phyloP scores from a whole-genome alignment of 2,113 vertebrate genomes.

The Antechinus flavipes region DNA sequence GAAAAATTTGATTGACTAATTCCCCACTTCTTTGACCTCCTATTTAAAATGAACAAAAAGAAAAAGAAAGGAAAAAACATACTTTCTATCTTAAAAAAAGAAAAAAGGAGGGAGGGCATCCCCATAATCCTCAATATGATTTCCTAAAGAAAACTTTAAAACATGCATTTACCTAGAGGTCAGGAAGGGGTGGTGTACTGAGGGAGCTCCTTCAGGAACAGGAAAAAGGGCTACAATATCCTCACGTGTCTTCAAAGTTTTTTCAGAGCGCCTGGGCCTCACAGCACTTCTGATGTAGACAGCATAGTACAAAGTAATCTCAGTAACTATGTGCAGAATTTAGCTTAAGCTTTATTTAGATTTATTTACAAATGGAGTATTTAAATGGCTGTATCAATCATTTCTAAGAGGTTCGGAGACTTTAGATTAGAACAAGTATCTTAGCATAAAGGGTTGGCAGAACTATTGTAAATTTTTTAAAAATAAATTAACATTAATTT shows the following conservation, averaged over 20 bases:
- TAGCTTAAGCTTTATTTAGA: constrained; percentile 62
- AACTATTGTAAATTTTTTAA: constrained; percentile 20
- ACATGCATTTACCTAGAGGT: constrained; percentile 83
- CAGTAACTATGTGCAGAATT: constrained; percentile 75
- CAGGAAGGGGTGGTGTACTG: constrained; percentile 81
- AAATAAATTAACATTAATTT: not conserved
- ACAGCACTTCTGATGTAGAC: constrained; percentile 81
- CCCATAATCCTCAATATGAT: constrained; percentile 69
- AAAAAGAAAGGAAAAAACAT: constrained; percentile 23
- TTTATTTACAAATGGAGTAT: constrained; percentile 66
- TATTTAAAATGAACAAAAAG: constrained; percentile 45
- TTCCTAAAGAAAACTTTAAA: constrained; percentile 79
- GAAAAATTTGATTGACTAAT: constrained; percentile 29
- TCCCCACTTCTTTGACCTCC: constrained; percentile 75
- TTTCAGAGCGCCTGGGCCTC: constrained; percentile 80
- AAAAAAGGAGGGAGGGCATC: not conserved
- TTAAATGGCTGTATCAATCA: constrained; percentile 65
- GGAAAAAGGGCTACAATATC: constrained; percentile 80
- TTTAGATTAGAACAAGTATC: constrained; percentile 36
- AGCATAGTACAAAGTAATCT: constrained; percentile 80
- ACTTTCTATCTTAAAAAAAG: not conserved
- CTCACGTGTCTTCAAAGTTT: constrained; percentile 78
- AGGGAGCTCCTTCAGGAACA: constrained; percentile 81
- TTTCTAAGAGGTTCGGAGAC: constrained; percentile 52
- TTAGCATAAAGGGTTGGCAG: constrained; percentile 18